phyloP scores from a whole-genome alignment of 37 sponge, comb jelly and placozoan species.

The Amphimedon queenslandica region DNA sequence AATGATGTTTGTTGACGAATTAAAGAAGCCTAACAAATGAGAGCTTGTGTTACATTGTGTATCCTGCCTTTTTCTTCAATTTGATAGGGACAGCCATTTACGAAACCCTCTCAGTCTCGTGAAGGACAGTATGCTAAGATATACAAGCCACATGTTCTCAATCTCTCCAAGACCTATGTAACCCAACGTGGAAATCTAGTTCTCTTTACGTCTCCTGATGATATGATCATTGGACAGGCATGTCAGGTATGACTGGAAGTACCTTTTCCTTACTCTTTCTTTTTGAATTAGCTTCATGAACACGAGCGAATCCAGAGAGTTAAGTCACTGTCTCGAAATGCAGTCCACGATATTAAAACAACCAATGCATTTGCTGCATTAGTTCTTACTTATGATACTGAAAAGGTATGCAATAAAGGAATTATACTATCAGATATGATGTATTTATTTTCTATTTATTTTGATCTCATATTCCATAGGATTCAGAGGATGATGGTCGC shows the following conservation, averaged over 20 bases:
- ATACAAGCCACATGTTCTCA: constrained; percentile 14
- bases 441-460: not conserved
- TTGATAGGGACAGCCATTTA: constrained; percentile 20
- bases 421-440: not conserved
- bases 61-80: too few relatives aligned
- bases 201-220: constrained; percentile 58
- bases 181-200: constrained; percentile 48
- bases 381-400: constrained; percentile 1
- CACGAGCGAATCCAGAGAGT: not conserved
- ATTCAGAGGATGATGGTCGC: not conserved
- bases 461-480: not conserved
- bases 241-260: constrained; percentile 6
- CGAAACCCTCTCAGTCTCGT: not conserved
- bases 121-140: constrained; percentile 20
- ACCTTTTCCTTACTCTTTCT: not conserved
- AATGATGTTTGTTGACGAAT: too few relatives aligned
- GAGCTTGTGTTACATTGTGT: too few relatives aligned
- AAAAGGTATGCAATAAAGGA: constrained; percentile 1
- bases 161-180: constrained; percentile 43
- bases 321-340: constrained; percentile 7
- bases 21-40: too few relatives aligned
- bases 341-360: constrained; percentile 17
- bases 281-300: not conserved
- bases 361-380: constrained; percentile 3
- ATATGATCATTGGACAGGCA: constrained; percentile 47